Base-by-base conservation (phyloP, 2,888 invertebrate species). In the Archaeoteleia sp. region DNA sequence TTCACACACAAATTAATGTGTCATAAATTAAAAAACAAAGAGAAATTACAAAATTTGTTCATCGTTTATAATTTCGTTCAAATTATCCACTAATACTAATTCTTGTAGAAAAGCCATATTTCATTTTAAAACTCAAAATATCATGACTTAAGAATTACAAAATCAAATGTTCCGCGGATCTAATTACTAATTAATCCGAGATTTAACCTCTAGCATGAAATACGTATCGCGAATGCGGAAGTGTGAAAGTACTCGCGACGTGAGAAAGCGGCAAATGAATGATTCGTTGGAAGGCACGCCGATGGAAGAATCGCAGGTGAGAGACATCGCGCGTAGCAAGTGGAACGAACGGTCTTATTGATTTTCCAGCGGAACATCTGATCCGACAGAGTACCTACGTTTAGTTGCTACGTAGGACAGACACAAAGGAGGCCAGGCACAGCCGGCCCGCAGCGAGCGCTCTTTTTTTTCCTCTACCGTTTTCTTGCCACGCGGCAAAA, bases 341-440 rank as follows among this genome's bases (percentile, higher is more conserved):
- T 54, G 29, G 54, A 62, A 54, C 43, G 62, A 17, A 37, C 39
- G 54, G 13, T 37, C 10, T 53, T 63, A 63, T 63, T 63, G 63
- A 63, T 63, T 55, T 63, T 55, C 49, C 43, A 49, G 12, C 2
- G 23, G 34, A 53, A 30, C 39, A 51, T 53, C 39, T 45, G 61
- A 51, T 61, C 53, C 32, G 12, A 23, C 23, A 23, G 7, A 23
- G 7, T 23, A 7, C 23, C 23, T 5, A 4, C 4, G 23, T 7
- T 3, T 12, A 10, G 29, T 10, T 32, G 7, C 10, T 42, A 35
- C n/a, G 23, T 32, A 46, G 53, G 46, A 29, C 53, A 53, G 54
- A 53, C 53, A 48, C 27, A 62, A 45, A 40, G 51, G 43, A 49
- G 23, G 13, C n/a, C n/a, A n/a, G n/a, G n/a, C n/a, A n/a, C n/a